These are phyloP conservation scores for Neoascia interrupta DNA, from an alignment of 2,888 invertebrate genomes.

Conservation along the genomic window DNA sequence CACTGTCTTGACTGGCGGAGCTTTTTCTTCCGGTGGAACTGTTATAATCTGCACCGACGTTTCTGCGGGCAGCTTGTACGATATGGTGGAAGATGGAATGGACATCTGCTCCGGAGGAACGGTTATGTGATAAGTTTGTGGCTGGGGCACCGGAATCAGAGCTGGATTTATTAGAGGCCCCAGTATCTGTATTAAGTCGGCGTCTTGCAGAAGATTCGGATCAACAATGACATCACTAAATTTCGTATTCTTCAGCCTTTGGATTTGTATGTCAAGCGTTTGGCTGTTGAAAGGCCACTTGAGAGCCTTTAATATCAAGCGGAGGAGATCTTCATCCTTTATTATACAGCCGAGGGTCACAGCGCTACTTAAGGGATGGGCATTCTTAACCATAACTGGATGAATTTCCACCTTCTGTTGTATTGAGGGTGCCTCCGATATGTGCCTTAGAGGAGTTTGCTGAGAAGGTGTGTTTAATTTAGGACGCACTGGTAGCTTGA, in stretches of 20 bases:
- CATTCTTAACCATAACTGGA: conserved; percentile 43
- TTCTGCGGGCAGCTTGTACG: conserved; percentile 78
- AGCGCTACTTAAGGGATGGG: conserved; percentile 73
- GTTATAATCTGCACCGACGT: conserved; percentile 78
- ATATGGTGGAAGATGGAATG: conserved; percentile 72
- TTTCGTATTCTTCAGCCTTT: conserved; percentile 75
- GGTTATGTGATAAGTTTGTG: conserved; percentile 39
- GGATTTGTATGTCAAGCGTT: conserved; percentile 76
- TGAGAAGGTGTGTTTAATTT: conserved; percentile 9
- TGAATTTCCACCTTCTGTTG: conserved; percentile 37
- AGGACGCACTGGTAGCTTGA: neutral
- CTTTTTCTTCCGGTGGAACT: conserved; percentile 74
- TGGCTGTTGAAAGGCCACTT: conserved; percentile 77
- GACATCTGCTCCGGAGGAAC: conserved; percentile 36
- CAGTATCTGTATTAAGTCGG: conserved; percentile 77
- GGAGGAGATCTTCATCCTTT: conserved; percentile 77
- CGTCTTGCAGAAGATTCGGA: conserved; percentile 77
- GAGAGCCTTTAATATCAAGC: conserved; percentile 78
- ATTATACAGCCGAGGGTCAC: conserved; percentile 78
- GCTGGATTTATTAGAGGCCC: conserved; percentile 75
- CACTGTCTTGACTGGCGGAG: conserved; percentile 43
- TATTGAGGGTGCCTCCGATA: conserved; percentile 47
- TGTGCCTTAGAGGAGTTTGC: conserved; percentile 48
- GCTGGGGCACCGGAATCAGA: conserved; percentile 36
- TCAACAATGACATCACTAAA: conserved; percentile 78